Evolutionary conservation across 2,888 invertebrate genomes (phyloP), one percentile per base, ranked within the genome.

Genomic region (Nymphalis c-album): DNA sequence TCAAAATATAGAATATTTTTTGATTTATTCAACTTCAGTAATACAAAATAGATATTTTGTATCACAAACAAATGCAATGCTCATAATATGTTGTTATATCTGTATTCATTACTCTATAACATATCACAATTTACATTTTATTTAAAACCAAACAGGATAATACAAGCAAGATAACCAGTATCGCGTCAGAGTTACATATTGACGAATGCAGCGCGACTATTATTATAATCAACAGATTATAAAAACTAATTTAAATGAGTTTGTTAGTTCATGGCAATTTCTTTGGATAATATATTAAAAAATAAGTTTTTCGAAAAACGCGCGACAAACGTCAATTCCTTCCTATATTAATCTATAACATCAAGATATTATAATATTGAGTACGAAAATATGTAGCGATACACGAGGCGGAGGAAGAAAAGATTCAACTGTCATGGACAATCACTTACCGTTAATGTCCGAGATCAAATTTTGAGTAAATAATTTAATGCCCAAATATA

Each of bases 381-480:
- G 35, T 18, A 35, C 4, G n/a, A 16, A 61, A 40, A 40, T 18
- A 57, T 53, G 55, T 55, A 71, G 63, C 63, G 61, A 61, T 59
- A 55, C 31, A 63, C 31, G 59, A 64, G 59, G 63, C 66, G 62
- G 53, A 62, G 64, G 53, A 20, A 26, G 50, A 22, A n/a, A 58
- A 45, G 67, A 46, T 46, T 65, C 53, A n/a, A 57, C 48, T 45
- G 67, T 64, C 71, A 53, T 64, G 64, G 50, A 64, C 69, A 66
- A 17, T 26, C 35, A 63, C 60, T 62, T 53, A 53, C 51, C 40
- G 46, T 20, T 51, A 67, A 63, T 68, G 68, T 62, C 58, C 35
- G 73, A 74, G 74, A 74, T 73, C 74, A 72, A 66, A 67, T 69
- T 70, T 69, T 67, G 71, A 71, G 69, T 71, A 70, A 35, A 71